Evolutionary conservation across 2,113 vertebrate species (phyloP), one percentile per base, ranked within the genome.

Genomic region (Hirundichthys speculiger): DNA sequence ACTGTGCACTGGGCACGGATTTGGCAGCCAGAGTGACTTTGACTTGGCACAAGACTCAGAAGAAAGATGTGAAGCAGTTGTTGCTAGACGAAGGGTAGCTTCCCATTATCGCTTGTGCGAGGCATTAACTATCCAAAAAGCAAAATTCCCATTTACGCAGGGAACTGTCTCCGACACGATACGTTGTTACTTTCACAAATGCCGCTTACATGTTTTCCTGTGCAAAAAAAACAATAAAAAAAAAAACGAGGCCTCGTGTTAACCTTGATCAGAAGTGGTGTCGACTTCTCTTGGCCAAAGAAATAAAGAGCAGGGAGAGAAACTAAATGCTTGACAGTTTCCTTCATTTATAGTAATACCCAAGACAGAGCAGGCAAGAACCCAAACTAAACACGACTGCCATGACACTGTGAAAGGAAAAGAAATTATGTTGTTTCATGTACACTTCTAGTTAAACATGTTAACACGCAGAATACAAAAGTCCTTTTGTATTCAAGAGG

Each of bases 371-470:
- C 56, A 50, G 73, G 74, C 75, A 74, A 81, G 68, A 64, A 75
- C n/a, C n/a, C n/a, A n/a, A n/a, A 86, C 83, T 82, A 88, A 88
- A 82, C 78, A 69, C 86, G 87, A 89, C 74, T 53, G 54, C 59
- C 56, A 67, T 62, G 71, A 63, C 73, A n/a, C n/a, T n/a, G n/a
- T n/a, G n/a, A n/a, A n/a, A n/a, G n/a, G n/a, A n/a, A 75, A 76
- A 73, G 83, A 89, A 84, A 86, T 11, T 83, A 74, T 77, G 80
- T 55, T 78, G 84, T 85, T 79, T 84, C 59, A 85, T 73, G 52
- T 66, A 78, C 66, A 78, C 73, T 69, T 80, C n/a, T n/a, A n/a
- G n/a, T n/a, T n/a, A n/a, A 62, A 76, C 49, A 62, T 39, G 18
- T 43, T n/a, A n/a, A n/a, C n/a, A n/a, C n/a, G n/a, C n/a, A n/a